These are phyloP conservation scores for Drosophila kambysellisi DNA, from an alignment of 2,888 invertebrate genomes.

Conservation along the genomic window DNA sequence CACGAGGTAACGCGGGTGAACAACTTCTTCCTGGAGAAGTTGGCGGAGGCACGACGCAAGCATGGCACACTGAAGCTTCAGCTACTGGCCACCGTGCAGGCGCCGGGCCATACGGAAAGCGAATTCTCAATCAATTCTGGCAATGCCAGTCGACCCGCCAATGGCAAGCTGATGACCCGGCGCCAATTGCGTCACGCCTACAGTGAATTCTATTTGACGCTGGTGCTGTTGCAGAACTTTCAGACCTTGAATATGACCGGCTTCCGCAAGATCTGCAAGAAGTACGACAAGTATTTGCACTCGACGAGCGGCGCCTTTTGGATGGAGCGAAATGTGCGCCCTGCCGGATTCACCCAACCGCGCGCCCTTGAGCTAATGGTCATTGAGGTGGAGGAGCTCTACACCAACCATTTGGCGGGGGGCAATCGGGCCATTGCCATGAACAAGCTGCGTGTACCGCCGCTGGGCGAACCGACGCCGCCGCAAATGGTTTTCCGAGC, in stretches of 20 bases:
- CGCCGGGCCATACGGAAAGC: conserved; percentile 36
- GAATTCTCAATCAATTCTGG: conserved; percentile 20
- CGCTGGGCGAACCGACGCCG: conserved; percentile 94
- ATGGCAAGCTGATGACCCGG: conserved; percentile 51
- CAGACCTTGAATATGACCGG: conserved; percentile 98
- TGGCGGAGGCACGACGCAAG: conserved; percentile 97
- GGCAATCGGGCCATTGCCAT: conserved; percentile 97
- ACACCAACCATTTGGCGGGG: conserved; percentile 93
- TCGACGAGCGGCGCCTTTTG: conserved; percentile 95
- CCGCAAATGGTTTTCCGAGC: conserved; percentile 97
- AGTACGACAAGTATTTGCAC: conserved; percentile 96
- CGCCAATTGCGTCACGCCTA: conserved; percentile 92
- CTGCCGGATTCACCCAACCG: conserved; percentile 49
- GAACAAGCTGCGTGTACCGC: conserved; percentile 98
- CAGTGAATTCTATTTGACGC: conserved; percentile 97
- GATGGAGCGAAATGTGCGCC: conserved; percentile 94
- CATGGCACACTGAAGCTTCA: conserved; percentile 90
- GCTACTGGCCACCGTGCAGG: conserved; percentile 75
- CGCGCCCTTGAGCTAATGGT: conserved; percentile 87
- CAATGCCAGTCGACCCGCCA: conserved; percentile 3
- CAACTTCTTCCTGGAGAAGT: conserved; percentile 97
- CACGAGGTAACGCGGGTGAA: conserved; percentile 97
- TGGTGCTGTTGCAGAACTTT: conserved; percentile 98
- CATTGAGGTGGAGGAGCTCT: conserved; percentile 93
- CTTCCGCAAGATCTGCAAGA: conserved; percentile 99